phyloP scores from a whole-genome alignment of 2,797 vertebrate species.

The Cuniculus paca region DNA sequence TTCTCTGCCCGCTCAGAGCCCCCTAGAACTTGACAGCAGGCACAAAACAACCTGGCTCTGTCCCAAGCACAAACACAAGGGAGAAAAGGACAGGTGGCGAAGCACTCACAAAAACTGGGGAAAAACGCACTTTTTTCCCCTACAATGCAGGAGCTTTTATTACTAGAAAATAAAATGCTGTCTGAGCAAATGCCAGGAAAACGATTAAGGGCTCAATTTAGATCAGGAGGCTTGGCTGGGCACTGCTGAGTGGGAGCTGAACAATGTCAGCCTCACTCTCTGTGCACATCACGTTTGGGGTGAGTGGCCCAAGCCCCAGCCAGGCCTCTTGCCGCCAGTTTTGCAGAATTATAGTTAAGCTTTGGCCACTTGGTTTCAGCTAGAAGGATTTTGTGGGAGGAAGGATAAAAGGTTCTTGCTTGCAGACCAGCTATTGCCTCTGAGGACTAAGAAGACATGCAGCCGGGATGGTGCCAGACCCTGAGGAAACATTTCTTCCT shows the following conservation, averaged over 20 bases:
- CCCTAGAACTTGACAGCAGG: constrained; percentile 43
- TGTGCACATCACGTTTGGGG: constrained; percentile 80
- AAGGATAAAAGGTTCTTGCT: constrained; percentile 70
- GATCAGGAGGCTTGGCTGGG: constrained; percentile 62
- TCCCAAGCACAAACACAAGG: constrained; percentile 57
- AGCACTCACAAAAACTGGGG: constrained; percentile 26
- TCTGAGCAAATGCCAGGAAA: constrained; percentile 68
- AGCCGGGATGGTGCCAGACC: constrained; percentile 35
- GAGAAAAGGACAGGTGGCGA: constrained; percentile 46
- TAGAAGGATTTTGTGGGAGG: constrained; percentile 68
- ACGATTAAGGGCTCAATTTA: constrained; percentile 74
- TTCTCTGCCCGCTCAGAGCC: constrained; percentile 7
- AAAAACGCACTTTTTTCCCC: constrained; percentile 50
- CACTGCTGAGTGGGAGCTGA: constrained; percentile 36
- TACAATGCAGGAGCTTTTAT: constrained; percentile 72
- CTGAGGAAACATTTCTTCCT: constrained; percentile 47
- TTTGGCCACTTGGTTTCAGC: constrained; percentile 74
- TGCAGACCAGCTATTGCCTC: constrained; percentile 20
- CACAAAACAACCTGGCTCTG: constrained; percentile 71
- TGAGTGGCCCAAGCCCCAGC: constrained; percentile 44
- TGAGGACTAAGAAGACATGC: constrained; percentile 37
- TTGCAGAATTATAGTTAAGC: constrained; percentile 75
- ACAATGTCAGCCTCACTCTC: constrained; percentile 67
- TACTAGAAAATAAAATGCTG: constrained; percentile 79
- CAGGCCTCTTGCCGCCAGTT: constrained; percentile 57